These are phyloP conservation scores for Heteropelma amictum DNA, from an alignment of 2,888 invertebrate genomes.

Conservation along the genomic window DNA sequence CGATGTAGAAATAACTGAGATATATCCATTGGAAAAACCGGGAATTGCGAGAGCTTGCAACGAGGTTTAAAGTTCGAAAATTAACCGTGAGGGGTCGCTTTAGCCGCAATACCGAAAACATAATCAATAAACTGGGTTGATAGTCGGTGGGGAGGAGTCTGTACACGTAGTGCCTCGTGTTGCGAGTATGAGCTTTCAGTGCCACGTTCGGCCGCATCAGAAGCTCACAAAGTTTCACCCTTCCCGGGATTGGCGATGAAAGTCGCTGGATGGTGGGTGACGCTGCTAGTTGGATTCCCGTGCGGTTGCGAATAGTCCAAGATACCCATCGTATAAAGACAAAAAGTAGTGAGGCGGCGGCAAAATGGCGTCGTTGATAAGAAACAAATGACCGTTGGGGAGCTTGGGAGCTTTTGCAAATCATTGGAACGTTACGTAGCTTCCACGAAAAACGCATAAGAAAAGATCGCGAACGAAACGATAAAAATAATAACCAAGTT, in stretches of 20 bases:
- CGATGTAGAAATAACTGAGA: background rate
- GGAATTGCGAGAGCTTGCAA: conserved; percentile 38
- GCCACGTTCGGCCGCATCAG: conserved; percentile 67
- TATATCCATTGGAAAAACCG: conserved; percentile 12
- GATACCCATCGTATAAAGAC: conserved; percentile 33
- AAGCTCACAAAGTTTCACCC: conserved; percentile 61
- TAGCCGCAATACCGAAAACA: conserved; percentile 50
- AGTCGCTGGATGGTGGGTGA: conserved; percentile 23
- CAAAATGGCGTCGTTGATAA: conserved; percentile 68
- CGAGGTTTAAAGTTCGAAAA: conserved; percentile 18
- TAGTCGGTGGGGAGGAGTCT: conserved; percentile 44
- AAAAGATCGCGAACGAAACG: background rate
- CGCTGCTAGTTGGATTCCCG: conserved; percentile 43
- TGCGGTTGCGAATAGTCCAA: conserved; percentile 28
- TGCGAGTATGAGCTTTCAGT: conserved; percentile 69
- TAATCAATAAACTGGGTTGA: conserved; percentile 57
- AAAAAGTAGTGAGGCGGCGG: conserved; percentile 52
- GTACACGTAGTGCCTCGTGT: conserved; percentile 61
- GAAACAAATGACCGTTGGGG: conserved; percentile 65
- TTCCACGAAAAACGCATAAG: background rate
- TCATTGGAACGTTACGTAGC: conserved; percentile 61
- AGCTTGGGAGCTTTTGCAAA: conserved; percentile 41
- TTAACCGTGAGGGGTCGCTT: conserved; percentile 53
- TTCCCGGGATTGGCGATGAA: conserved; percentile 19
- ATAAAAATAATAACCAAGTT: background rate